Conservation (phyloP, 2,888 invertebrate species). For the Dynastes maya region DNA sequence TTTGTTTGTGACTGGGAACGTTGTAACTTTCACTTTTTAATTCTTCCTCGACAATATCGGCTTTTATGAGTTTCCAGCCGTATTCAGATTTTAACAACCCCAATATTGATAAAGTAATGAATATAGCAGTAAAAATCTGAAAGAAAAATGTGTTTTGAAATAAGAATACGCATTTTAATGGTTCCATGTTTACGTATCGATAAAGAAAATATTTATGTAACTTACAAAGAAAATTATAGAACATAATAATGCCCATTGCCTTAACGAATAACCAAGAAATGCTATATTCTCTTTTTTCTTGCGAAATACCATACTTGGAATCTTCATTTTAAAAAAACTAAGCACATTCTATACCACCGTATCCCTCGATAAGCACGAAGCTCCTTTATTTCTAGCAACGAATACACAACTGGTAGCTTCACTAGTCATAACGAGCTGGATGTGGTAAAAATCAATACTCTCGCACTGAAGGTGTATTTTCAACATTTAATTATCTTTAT, state of each 20-base stretch:
- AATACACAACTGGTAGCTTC: slow-evolving; percentile 20
- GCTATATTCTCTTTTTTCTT: slow-evolving; percentile 27
- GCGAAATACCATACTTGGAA: slow-evolving; percentile 26
- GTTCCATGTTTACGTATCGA: background rate
- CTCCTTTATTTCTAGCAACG: background rate
- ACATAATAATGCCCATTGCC: slow-evolving; percentile 61
- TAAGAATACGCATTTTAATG: background rate
- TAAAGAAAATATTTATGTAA: slow-evolving; percentile 37
- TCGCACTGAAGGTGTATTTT: slow-evolving; percentile 41
- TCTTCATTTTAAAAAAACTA: slow-evolving; percentile 2
- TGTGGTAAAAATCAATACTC: slow-evolving; percentile 43
- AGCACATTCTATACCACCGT: background rate
- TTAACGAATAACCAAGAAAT: slow-evolving; percentile 51
- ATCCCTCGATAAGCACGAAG: background rate
- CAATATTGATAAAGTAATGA: slow-evolving; percentile 62
- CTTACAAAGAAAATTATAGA: slow-evolving; percentile 62
- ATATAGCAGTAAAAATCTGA: slow-evolving; percentile 62
- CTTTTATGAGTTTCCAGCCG: slow-evolving; percentile 61
- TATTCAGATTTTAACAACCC: slow-evolving; percentile 63
- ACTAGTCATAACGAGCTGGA: slow-evolving; percentile 10
- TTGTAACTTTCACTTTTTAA: slow-evolving; percentile 55
- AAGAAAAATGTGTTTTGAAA: slow-evolving; percentile 45
- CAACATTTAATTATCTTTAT: slow-evolving; percentile 20
- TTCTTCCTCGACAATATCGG: slow-evolving; percentile 62
- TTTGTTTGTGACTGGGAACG: slow-evolving; percentile 51